Percentiles rank a stretch among this genome's conserved stretches.
Conservation (phyloP, 2,113 vertebrate species). For the Phrynosoma blainvillii region DNA sequence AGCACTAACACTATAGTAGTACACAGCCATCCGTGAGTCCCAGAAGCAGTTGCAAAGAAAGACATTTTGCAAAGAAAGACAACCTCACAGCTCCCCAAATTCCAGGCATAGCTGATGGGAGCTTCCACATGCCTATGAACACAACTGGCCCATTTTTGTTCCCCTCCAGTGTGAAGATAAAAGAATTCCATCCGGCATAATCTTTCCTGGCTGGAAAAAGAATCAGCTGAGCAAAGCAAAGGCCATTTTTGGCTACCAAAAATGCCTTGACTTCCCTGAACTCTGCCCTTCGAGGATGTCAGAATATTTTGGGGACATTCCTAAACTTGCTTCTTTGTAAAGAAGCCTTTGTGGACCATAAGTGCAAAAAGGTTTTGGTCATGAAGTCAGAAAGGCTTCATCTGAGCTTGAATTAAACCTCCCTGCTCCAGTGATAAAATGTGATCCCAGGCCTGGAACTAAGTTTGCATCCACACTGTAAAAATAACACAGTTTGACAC, state of each 20-base stretch:
- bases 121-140: not conserved
- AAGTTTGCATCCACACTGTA: not conserved
- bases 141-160: not conserved
- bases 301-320: rapidly evolving
- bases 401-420: not conserved
- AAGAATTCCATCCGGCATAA: not conserved
- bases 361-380: not conserved
- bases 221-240: not conserved
- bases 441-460: not conserved
- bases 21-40: not conserved
- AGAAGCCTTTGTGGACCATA: not conserved
- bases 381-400: not conserved
- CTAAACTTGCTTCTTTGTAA: not conserved
- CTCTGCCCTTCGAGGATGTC: not conserved
- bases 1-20: not conserved
- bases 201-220: rapidly evolving
- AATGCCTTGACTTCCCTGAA: rapidly evolving
- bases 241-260: rapidly evolving
- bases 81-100: rapidly evolving
- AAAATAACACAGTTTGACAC: not conserved
- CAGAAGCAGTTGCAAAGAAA: not conserved
- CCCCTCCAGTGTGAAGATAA: not conserved
- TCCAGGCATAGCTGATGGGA: not conserved
- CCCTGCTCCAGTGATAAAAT: too few relatives aligned
- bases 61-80: too few relatives aligned